These are phyloP conservation scores for Tetragonula carbonaria DNA, from an alignment of 2,888 invertebrate species.

Conservation along the genomic window DNA sequence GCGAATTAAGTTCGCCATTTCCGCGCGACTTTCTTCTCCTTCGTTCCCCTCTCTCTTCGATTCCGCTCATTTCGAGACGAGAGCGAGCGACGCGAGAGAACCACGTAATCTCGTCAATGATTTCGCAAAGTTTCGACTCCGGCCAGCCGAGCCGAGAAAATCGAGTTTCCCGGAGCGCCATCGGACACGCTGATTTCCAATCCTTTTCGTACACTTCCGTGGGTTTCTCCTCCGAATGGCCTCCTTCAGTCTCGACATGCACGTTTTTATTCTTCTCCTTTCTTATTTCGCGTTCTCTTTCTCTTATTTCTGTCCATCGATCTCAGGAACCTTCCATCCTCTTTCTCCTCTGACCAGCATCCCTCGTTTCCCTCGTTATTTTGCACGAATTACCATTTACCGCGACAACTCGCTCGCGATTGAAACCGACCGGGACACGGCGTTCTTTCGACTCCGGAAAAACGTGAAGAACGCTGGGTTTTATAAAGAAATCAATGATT, in stretches of 20 bases:
- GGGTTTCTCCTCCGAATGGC: neutral
- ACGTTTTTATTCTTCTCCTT: neutral
- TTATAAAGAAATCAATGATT: neutral
- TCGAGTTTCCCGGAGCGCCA: constrained; percentile 60
- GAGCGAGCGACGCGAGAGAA: constrained; percentile 4
- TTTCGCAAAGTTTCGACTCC: constrained; percentile 60
- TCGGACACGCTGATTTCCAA: constrained; percentile 37
- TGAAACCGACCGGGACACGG: constrained; percentile 51
- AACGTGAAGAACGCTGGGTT: neutral
- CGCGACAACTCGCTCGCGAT: constrained; percentile 46
- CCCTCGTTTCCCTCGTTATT: constrained; percentile 56
- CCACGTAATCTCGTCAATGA: constrained; percentile 67
- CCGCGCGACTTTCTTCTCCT: constrained; percentile 19
- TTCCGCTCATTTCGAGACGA: constrained; percentile 9
- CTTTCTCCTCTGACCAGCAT: neutral
- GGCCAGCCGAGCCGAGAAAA: constrained; percentile 52
- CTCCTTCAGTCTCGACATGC: constrained; percentile 25
- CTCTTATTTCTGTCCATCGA: constrained; percentile 14
- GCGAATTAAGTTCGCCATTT: constrained; percentile 65
- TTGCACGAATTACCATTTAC: constrained; percentile 56
- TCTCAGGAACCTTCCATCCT: neutral
- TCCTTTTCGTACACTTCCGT: neutral
- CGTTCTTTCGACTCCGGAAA: neutral
- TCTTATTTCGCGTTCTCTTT: neutral
- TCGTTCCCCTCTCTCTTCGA: neutral